Conservation (phyloP, 2,113 vertebrate genomes). For the Scortum barcoo region DNA sequence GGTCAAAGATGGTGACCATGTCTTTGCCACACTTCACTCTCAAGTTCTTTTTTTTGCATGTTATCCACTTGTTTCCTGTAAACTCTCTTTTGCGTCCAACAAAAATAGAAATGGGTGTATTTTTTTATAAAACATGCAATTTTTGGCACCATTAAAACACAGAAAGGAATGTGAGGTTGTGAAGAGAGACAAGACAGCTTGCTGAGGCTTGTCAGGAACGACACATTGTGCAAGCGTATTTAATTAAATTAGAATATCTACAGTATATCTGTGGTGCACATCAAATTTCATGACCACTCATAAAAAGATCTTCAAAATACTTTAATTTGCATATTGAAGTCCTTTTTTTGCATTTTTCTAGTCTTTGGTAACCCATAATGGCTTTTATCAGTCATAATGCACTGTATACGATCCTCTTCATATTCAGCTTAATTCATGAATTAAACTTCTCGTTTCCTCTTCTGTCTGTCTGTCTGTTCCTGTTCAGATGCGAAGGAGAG, state of each 20-base stretch:
- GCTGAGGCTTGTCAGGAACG: conserved; percentile 22
- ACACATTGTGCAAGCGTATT: conserved; percentile 31
- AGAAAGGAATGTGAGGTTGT: conserved; percentile 6
- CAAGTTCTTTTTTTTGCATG: neutral
- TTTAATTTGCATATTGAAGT: conserved; percentile 32
- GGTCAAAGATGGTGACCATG: neutral
- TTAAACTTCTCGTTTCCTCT: conserved; percentile 5
- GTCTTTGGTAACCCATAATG: neutral
- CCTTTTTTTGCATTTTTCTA: neutral
- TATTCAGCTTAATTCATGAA: conserved; percentile 16
- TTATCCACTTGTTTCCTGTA: neutral
- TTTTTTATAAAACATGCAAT: neutral
- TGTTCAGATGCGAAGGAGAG: conserved; percentile 85
- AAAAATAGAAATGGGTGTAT: neutral
- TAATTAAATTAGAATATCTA: conserved; percentile 57
- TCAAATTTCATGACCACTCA: conserved; percentile 20
- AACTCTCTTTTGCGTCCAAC: neutral
- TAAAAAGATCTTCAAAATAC: conserved; percentile 19
- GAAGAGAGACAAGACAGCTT: conserved; percentile 40
- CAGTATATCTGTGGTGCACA: conserved; percentile 24
- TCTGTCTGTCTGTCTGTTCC: conserved; percentile 25
- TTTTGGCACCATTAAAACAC: neutral
- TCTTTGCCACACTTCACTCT: neutral
- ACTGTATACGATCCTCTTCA: neutral
- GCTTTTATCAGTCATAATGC: conserved; percentile 13